These are phyloP conservation scores for Rhimphoctona megacephalus DNA, from an alignment of 2,888 invertebrate species.

Conservation along the genomic window DNA sequence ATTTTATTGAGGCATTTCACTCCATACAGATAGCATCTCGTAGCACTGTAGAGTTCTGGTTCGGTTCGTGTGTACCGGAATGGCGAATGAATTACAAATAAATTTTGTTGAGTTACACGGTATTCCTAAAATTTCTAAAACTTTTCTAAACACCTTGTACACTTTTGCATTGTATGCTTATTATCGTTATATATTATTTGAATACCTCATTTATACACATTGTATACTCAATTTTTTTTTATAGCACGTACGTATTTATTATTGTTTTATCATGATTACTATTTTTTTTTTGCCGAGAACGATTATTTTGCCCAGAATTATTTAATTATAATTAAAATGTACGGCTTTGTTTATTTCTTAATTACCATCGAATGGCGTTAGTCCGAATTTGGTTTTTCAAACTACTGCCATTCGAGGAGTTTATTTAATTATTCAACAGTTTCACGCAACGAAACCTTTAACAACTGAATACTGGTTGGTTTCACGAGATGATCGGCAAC, in stretches of 20 bases:
- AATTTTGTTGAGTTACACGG: constrained; percentile 39
- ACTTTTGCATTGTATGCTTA: constrained; percentile 58
- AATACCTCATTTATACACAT: constrained; percentile 50
- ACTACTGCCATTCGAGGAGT: neutral
- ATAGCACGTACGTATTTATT: constrained; percentile 46
- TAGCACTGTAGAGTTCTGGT: constrained; percentile 45
- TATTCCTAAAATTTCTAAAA: constrained; percentile 62
- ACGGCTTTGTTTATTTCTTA: neutral
- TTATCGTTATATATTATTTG: constrained; percentile 46
- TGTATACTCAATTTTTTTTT: constrained; percentile 51
- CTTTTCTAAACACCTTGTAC: constrained; percentile 63
- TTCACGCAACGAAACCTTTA: neutral
- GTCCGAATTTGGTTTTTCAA: neutral
- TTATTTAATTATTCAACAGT: constrained; percentile 1
- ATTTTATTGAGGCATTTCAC: constrained; percentile 71
- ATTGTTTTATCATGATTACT: neutral
- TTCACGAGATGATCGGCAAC: neutral
- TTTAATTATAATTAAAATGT: neutral
- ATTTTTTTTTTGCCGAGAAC: constrained; percentile 11
- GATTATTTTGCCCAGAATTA: neutral
- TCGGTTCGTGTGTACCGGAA: constrained; percentile 36
- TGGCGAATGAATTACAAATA: constrained; percentile 50
- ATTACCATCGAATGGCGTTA: neutral
- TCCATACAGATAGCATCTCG: constrained; percentile 65
- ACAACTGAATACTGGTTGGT: neutral